Evolutionary conservation across 1,140 invertebrate species (phyloP), one percentile per base, ranked within the genome.

Genomic region (Nasonia longicornis): DNA sequence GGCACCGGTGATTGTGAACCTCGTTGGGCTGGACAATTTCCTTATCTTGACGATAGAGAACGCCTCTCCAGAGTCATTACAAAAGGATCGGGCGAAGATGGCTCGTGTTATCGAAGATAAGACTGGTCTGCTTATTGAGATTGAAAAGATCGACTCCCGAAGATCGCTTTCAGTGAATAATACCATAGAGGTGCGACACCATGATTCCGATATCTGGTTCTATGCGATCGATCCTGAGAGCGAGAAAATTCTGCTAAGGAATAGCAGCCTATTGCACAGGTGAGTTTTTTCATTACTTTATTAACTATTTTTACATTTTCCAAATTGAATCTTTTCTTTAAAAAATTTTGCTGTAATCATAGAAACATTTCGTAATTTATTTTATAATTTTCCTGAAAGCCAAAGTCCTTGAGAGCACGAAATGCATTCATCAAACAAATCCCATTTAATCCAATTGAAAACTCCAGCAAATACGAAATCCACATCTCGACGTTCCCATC

Each of bases 161-260:
- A 93, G 95, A 84, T 94, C 92, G 79, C 88, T 95, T 22, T 92
- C 93, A 35, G 92, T 93, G 79, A 97, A 96, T 87, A 94, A 94
- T 7, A 95, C 95, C 0, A 87, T 97, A 7, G 93, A 96, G 84
- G 93, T 91, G 22, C 95, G 96, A 87, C 90, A 92, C 0, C 91
- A 93, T n/a, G 95, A 94, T 10, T 96, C 96, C 0, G 96, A 97
- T 86, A 92, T 97, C 3, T 97, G 96, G 95, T 95, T 97, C 87
- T 97, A 97, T 84, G 92, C 95, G 0, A 92, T 97, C 26, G 96
- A 97, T 91, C 96, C 96, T 0, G 92, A 92, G 45, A 95, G 93
- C 0, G 95, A 96, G 77, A 92, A 90, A 63, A 95, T 97, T 83
- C 86, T 97, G 20, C 89, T 92, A 8, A 92, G 94, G 45, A 96